Evolutionary conservation across 2,797 vertebrate species (phyloP).

Genomic region (Otus scops): DNA sequence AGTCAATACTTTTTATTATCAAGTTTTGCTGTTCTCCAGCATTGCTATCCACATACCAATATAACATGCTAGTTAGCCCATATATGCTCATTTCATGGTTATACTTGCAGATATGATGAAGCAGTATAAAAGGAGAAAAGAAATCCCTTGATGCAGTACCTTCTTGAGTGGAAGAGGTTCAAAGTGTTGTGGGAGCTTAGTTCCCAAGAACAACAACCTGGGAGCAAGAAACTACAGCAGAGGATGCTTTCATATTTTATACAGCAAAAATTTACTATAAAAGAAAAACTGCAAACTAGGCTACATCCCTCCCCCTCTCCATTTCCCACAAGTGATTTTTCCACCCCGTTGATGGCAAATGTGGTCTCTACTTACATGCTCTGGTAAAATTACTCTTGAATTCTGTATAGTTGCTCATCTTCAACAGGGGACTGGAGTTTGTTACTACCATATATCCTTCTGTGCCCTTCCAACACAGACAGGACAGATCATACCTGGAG

Average conservation of each 20-base stretch:
- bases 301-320: neutral
- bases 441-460: neutral
- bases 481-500: neutral
- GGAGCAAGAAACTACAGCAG: neutral
- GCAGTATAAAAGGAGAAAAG: neutral
- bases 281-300: neutral
- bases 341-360: neutral
- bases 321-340: neutral
- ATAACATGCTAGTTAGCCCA: neutral
- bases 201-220: neutral
- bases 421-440: neutral
- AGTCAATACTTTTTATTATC: neutral
- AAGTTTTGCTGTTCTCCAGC: neutral
- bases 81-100: neutral
- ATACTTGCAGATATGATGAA: neutral
- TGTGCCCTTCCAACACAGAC: neutral
- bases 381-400: neutral
- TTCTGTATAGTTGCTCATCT: neutral
- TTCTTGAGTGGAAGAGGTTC: neutral
- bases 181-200: neutral
- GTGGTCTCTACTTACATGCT: neutral
- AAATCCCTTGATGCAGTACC: neutral
- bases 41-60: neutral
- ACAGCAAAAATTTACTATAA: neutral
- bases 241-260: neutral